Evolutionary conservation across 2,797 vertebrate species (phyloP).

Genomic region (Sebastes hubbsi): DNA sequence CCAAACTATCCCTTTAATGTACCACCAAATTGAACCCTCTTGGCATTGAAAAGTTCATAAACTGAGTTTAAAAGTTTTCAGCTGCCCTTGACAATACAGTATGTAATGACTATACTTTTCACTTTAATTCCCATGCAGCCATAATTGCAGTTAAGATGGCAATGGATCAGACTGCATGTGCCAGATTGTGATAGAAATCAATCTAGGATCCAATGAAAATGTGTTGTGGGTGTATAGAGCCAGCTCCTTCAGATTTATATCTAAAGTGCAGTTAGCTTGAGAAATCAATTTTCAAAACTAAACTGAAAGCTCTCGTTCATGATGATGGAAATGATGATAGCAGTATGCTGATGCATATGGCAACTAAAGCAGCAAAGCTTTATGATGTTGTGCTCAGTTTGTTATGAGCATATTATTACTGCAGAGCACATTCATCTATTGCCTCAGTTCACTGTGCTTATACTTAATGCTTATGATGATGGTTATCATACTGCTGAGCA

Average conservation of each 20-base stretch:
- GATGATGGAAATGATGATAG: background rate
- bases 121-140: background rate
- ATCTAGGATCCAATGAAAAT: background rate
- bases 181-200: slow-evolving; percentile 7
- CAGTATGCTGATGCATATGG: background rate
- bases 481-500: slow-evolving; percentile 35
- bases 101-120: background rate
- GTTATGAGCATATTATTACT: slow-evolving; percentile 27
- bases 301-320: background rate
- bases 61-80: background rate
- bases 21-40: background rate
- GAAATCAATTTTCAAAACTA: background rate
- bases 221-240: background rate
- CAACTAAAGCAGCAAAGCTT: background rate
- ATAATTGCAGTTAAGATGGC: background rate
- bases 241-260: background rate
- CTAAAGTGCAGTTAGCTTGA: background rate
- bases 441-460: slow-evolving; percentile 17
- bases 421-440: slow-evolving; percentile 22
- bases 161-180: background rate
- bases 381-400: slow-evolving; percentile 4
- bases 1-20: background rate
- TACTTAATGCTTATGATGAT: slow-evolving; percentile 40
- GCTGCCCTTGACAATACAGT: background rate
- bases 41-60: background rate